phyloP scores from a whole-genome alignment of 2,888 invertebrate species.

The Macropis europaea region DNA sequence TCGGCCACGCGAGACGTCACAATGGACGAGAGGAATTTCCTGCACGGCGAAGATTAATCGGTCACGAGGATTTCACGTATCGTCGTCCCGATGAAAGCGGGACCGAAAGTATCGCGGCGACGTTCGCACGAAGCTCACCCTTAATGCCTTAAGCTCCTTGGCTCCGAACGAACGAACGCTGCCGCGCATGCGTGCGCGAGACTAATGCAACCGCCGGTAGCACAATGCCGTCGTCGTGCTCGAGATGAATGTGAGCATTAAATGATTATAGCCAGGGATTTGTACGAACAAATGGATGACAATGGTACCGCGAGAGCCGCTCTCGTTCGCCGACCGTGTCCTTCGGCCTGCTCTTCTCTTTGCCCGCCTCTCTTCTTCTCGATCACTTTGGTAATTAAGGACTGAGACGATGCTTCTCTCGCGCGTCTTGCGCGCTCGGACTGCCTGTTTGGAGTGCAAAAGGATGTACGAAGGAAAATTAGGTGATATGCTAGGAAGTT shows the following conservation, averaged over 20 bases:
- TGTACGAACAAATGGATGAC: conserved; percentile 75
- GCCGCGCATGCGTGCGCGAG: conserved; percentile 73
- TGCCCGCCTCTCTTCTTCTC: conserved; percentile 17
- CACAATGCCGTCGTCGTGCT: conserved; percentile 63
- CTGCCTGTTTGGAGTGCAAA: too few relatives aligned
- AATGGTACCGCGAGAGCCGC: conserved; percentile 63
- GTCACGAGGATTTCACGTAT: conserved; percentile 68
- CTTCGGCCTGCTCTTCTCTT: conserved; percentile 7
- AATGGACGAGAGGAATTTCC: conserved; percentile 67
- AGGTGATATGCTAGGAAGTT: too few relatives aligned
- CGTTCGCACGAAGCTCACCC: conserved; percentile 67
- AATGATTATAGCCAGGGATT: conserved; percentile 74
- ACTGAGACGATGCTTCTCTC: too few relatives aligned
- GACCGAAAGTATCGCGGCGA: conserved; percentile 19
- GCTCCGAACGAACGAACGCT: conserved; percentile 70
- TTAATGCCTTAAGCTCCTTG: conserved; percentile 73
- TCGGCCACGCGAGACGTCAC: conserved; percentile 52
- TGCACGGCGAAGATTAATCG: conserved; percentile 74
- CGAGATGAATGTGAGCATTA: conserved; percentile 74
- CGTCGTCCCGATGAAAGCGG: too few relatives aligned
- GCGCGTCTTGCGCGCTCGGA: too few relatives aligned
- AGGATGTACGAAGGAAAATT: too few relatives aligned
- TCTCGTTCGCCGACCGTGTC: conserved; percentile 29
- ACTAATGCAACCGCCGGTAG: conserved; percentile 67
- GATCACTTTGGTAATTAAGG: not conserved